Percentiles rank a stretch among this genome's conserved stretches.
Evolutionary conservation across 2,113 vertebrate genomes (phyloP).

Genomic region (Cynopterus brachyotis): DNA sequence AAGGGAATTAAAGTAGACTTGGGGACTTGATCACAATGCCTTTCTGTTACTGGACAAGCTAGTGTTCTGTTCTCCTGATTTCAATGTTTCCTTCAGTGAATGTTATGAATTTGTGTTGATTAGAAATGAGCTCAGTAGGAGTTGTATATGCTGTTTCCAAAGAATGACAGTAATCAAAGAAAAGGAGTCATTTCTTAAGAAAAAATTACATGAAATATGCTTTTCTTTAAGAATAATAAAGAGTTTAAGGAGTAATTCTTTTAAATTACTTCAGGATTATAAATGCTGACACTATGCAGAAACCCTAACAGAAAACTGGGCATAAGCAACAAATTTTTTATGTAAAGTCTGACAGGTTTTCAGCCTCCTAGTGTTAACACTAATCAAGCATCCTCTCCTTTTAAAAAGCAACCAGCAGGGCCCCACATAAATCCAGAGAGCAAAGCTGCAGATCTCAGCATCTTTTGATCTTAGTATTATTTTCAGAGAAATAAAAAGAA

Average conservation of each 20-base stretch:
- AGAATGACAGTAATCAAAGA: conserved; percentile 71
- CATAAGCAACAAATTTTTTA: conserved; percentile 64
- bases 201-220: conserved; percentile 71
- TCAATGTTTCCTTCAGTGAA: conserved; percentile 75
- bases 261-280: conserved; percentile 77
- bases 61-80: conserved; percentile 68
- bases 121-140: conserved; percentile 65
- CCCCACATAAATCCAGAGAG: conserved; percentile 64
- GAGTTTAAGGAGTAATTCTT: conserved; percentile 67
- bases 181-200: conserved; percentile 72
- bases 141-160: conserved; percentile 63
- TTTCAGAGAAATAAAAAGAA: conserved; percentile 17
- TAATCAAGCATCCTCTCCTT: conserved; percentile 71
- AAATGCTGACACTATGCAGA: conserved; percentile 73
- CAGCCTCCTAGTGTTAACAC: conserved; percentile 63
- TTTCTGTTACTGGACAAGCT: conserved; percentile 63
- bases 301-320: conserved; percentile 62
- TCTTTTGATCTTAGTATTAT: conserved; percentile 25
- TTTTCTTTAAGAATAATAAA: conserved; percentile 68
- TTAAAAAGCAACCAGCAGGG: conserved; percentile 56
- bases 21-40: background rate
- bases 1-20: conserved; percentile 41
- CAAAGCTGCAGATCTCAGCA: conserved; percentile 61
- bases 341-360: conserved; percentile 66
- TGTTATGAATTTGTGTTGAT: conserved; percentile 63